Evolutionary conservation across 1,140 invertebrate species (phyloP), one percentile per base, ranked within the genome.

Genomic region (Cyclargus thomasi): DNA sequence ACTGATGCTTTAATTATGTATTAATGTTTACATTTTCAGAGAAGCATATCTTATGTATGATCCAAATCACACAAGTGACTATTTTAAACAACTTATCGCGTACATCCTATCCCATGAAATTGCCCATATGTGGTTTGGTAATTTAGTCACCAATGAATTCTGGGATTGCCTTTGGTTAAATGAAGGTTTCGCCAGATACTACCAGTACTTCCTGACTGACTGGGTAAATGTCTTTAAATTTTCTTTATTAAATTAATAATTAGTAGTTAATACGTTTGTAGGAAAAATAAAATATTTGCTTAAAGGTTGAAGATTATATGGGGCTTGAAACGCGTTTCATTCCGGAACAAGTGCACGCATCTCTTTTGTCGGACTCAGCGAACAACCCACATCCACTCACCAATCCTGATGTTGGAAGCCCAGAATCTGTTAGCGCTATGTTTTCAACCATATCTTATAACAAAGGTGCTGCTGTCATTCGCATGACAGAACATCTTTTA

Each of bases 401-500:
- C 22, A 88, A 92, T 69, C 70, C 80, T 22, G 73, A 80, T 63
- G 81, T 92, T 4, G 88, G 90, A 63, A 91, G 89, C 7, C 91
- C 92, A 0, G 76, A 73, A 0, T 82, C 92, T 63, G 85, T 93
- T 0, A 80, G 84, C 5, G 79, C 79, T 7, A 93, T 93, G 85
- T 94, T 94, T 70, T 91, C 91, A 18, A 89, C 85, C 14, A 91
- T 94, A 63, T 92, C 92, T 0, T 94, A 94, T 70, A 92, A 92
- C 65, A 94, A 94, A 81, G 93, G 93, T 21, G 95, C 92, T 1
- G 90, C 93, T 11, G 81, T 97, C 14, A 93, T 97, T 17, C 91
- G 95, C 69, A 97, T 97, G 96, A 94, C 96, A 75, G 91, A 94
- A 71, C 92, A 95, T 75, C 92, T 95, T 36, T 88, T 97, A n/a